These are phyloP conservation scores for Oophaga sylvatica DNA, from an alignment of 2,797 vertebrate species.

Conservation along the genomic window DNA sequence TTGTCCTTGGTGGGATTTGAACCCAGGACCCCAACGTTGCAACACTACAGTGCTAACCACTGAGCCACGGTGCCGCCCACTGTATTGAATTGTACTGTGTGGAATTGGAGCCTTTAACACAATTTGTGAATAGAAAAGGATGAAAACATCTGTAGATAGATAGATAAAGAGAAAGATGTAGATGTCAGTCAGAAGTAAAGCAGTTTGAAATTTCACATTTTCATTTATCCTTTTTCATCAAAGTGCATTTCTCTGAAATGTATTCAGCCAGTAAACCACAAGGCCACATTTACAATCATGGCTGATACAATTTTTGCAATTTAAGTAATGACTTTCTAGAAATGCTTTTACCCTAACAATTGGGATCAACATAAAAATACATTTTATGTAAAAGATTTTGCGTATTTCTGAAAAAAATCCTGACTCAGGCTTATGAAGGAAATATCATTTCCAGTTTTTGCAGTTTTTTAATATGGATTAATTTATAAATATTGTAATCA, in stretches of 20 bases:
- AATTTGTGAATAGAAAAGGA: neutral
- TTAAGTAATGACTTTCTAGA: slow-evolving; percentile 19
- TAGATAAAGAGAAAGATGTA: neutral
- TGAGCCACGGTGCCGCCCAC: neutral
- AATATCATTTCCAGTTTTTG: neutral
- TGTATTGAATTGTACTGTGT: neutral
- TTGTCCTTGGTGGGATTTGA: too few relatives aligned
- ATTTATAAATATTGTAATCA: neutral
- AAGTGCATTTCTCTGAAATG: neutral
- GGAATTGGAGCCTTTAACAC: neutral
- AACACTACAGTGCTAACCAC: too few relatives aligned
- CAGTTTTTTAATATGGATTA: neutral
- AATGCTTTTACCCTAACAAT: slow-evolving; percentile 3
- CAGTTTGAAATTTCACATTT: neutral
- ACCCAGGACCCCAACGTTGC: too few relatives aligned
- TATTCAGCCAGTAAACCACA: neutral
- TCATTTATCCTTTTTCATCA: neutral
- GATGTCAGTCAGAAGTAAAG: neutral
- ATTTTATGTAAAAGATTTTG: slow-evolving; percentile 26
- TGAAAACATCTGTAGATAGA: neutral
- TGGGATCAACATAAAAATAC: neutral
- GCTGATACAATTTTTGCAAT: slow-evolving; percentile 9
- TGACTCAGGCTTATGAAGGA: neutral
- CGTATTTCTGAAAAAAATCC: neutral
- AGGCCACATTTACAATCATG: slow-evolving; percentile 14